A percentile compares a stretch with the other conserved stretches of the same genome.
phyloP scores from a whole-genome alignment of 2,797 vertebrate genomes.

The Gastrophryne carolinensis region DNA sequence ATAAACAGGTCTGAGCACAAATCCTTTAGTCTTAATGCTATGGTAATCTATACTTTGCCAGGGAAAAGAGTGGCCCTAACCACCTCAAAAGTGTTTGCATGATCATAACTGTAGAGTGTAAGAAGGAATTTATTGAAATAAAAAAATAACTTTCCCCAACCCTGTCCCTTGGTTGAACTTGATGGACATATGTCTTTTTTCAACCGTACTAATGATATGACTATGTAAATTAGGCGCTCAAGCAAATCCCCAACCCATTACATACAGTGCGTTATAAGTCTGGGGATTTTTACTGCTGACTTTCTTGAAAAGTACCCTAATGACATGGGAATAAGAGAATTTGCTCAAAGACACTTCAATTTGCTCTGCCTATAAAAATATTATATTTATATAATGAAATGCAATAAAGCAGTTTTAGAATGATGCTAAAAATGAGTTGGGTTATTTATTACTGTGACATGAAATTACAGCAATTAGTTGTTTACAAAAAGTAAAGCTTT shows the following conservation, averaged over 20 bases:
- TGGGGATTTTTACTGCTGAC: not conserved
- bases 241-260: not conserved
- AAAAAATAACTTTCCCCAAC: too few species aligned
- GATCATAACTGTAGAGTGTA: not conserved
- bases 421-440: too few species aligned
- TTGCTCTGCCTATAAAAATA: not conserved
- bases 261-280: not conserved
- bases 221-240: not conserved
- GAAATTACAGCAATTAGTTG: too few species aligned
- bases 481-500: too few species aligned
- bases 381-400: too few species aligned
- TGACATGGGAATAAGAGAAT: not conserved
- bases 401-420: too few species aligned
- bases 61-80: not conserved
- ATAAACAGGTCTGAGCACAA: constrained; percentile 1
- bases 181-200: too few species aligned
- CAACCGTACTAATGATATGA: too few species aligned
- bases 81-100: not conserved
- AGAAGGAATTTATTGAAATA: not conserved
- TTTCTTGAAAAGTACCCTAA: not conserved
- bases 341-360: not conserved
- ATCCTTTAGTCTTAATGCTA: not conserved
- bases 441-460: too few species aligned
- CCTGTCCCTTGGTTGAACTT: too few species aligned
- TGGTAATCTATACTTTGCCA: not conserved